phyloP scores from a whole-genome alignment of 2,113 vertebrate genomes.

The Columba livia region DNA sequence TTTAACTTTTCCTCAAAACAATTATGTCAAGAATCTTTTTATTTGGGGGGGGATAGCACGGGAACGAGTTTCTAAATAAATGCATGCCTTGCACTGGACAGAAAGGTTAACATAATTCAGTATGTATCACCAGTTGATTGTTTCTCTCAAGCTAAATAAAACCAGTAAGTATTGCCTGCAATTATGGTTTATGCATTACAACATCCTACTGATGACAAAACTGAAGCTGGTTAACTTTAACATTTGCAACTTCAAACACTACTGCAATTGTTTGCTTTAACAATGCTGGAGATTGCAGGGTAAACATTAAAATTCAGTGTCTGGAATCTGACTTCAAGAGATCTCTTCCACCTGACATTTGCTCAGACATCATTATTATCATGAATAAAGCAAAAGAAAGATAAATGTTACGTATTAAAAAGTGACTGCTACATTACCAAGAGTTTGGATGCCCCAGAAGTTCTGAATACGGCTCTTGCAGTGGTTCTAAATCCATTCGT shows the following conservation, averaged over 20 bases:
- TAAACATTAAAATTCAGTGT: not conserved
- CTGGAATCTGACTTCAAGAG: not conserved
- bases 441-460: not conserved
- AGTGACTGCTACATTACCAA: not conserved
- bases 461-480: not conserved
- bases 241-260: not conserved
- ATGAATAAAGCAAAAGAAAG: not conserved
- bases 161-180: not conserved
- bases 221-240: not conserved
- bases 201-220: not conserved
- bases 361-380: constrained; percentile 20
- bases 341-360: constrained; percentile 39
- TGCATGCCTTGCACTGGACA: not conserved
- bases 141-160: not conserved
- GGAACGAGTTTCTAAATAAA: not conserved
- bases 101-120: not conserved
- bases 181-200: not conserved
- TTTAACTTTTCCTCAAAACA: not conserved
- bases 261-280: constrained; percentile 22
- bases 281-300: not conserved
- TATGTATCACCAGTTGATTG: not conserved
- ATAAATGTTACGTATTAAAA: not conserved
- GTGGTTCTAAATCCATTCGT: not conserved
- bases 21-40: not conserved
- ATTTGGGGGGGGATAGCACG: not conserved